Percentiles rank a stretch among this genome's conserved stretches.
Conservation (phyloP, 2,113 vertebrate genomes). For the Leucopsar rothschildi region DNA sequence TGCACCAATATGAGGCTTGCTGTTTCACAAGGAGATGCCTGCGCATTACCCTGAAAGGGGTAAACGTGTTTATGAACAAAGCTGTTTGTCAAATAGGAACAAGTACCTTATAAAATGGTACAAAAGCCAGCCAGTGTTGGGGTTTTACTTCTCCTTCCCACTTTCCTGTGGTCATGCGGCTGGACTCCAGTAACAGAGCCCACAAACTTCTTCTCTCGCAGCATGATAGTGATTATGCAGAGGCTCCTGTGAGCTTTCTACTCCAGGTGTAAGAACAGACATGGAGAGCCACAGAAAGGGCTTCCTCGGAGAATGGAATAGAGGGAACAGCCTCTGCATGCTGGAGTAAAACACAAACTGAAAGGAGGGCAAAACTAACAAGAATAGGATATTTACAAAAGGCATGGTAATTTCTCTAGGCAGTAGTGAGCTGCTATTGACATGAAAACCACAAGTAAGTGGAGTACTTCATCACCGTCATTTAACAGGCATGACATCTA, state of each 20-base stretch:
- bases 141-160: background rate
- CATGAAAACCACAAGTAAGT: background rate
- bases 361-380: background rate
- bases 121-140: background rate
- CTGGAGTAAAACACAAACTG: background rate
- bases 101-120: background rate
- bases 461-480: background rate
- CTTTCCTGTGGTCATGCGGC: background rate
- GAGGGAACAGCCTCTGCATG: background rate
- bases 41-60: background rate
- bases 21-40: background rate
- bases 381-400: background rate
- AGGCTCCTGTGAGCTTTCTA: background rate
- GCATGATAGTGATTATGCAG: accelerated
- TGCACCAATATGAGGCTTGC: background rate
- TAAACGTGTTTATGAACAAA: background rate
- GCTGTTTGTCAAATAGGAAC: background rate
- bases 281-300: background rate
- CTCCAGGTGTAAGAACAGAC: background rate
- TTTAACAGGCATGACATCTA: background rate
- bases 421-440: background rate
- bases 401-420: background rate
- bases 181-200: background rate
- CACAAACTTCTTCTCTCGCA: background rate
- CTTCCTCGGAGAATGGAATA: background rate